Percentiles rank a stretch among this genome's conserved stretches.
Conservation (phyloP, 2,113 vertebrate genomes). For the Nycticorax nycticorax region DNA sequence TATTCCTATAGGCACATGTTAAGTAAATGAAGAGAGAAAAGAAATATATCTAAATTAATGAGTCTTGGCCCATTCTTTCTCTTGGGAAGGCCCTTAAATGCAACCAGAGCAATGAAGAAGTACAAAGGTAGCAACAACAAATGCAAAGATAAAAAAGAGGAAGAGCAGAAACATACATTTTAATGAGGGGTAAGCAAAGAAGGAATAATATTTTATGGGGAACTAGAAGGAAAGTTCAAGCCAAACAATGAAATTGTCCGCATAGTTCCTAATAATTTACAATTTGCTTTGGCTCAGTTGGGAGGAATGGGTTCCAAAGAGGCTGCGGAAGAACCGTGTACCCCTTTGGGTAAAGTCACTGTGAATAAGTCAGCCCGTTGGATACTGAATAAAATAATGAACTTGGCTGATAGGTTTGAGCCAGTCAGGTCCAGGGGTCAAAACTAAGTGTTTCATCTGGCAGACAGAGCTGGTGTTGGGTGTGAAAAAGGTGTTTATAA, state of each 20-base stretch:
- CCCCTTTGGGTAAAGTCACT: slow-evolving; percentile 40
- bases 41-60: background rate
- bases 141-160: background rate
- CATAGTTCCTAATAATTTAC: background rate
- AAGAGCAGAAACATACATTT: background rate
- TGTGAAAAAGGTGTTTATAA: slow-evolving; percentile 43
- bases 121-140: background rate
- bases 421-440: slow-evolving; percentile 41
- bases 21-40: background rate
- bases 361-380: slow-evolving; percentile 10
- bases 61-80: background rate
- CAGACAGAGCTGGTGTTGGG: slow-evolving; percentile 13
- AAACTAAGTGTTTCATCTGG: slow-evolving; percentile 34
- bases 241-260: background rate
- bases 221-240: background rate
- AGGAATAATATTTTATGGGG: background rate
- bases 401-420: slow-evolving; percentile 5
- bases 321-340: slow-evolving; percentile 41
- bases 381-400: slow-evolving; percentile 56
- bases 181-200: background rate
- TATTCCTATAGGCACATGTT: background rate
- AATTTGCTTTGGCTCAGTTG: background rate
- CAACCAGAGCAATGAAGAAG: background rate
- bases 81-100: background rate
- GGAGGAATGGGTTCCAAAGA: slow-evolving; percentile 50